These are phyloP conservation scores for Pseudorectes ferrugineus DNA, from an alignment of 2,113 vertebrate species.

Conservation along the genomic window DNA sequence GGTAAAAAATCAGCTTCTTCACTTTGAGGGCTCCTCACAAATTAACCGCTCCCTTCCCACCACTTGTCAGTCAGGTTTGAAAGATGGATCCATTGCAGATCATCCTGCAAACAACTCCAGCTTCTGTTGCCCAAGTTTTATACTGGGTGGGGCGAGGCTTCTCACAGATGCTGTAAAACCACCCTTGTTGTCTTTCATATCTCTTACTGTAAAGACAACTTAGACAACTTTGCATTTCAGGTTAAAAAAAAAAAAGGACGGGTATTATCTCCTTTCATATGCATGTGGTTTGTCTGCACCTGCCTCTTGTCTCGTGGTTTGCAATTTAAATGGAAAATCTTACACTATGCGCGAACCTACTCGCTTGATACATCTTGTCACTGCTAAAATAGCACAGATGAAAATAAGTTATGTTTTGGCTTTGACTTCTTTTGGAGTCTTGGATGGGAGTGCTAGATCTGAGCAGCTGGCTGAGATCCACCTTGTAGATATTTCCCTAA, in stretches of 20 bases:
- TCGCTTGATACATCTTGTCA: constrained; percentile 25
- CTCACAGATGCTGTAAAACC: not conserved
- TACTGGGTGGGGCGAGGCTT: not conserved
- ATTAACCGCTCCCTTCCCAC: not conserved
- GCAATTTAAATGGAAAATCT: constrained; percentile 55
- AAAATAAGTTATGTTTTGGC: constrained; percentile 44
- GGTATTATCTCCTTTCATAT: constrained; percentile 29
- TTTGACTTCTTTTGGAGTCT: constrained; percentile 12
- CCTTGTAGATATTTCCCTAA: not conserved
- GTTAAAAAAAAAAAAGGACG: not conserved
- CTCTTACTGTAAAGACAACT: not conserved
- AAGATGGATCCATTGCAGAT: not conserved
- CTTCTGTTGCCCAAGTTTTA: not conserved
- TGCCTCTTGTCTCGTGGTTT: constrained; percentile 9
- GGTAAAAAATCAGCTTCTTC: not conserved
- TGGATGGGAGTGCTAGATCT: constrained; percentile 26
- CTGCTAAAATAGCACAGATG: constrained; percentile 54
- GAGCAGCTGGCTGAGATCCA: constrained; percentile 38
- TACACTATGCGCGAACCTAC: not conserved
- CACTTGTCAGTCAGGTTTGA: not conserved
- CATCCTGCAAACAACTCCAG: not conserved
- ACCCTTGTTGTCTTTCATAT: not conserved
- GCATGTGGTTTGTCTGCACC: constrained; percentile 15
- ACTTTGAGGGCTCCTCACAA: not conserved
- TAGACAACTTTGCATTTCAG: not conserved